Conservation (phyloP, 2,113 vertebrate genomes). For the Brachypodius melanocephalos region DNA sequence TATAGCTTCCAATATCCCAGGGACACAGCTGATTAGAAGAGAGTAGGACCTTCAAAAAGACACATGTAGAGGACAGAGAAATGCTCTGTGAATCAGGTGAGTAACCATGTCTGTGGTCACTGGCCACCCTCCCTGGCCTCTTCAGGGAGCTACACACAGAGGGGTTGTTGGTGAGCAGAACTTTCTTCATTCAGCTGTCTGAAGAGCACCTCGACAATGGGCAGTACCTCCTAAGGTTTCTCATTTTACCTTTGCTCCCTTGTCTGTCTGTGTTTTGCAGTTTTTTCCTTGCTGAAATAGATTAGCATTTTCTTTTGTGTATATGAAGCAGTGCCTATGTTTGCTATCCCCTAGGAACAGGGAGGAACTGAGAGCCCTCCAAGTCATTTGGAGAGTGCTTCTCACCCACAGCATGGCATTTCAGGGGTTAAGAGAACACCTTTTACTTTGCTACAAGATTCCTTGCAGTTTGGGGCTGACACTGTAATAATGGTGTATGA, state of each 20-base stretch:
- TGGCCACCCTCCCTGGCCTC: neutral
- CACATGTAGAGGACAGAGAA: fast-evolving
- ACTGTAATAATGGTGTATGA: neutral
- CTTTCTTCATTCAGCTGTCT: neutral
- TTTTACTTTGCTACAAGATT: neutral
- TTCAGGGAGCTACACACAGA: neutral
- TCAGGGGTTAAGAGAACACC: neutral
- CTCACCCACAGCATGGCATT: neutral
- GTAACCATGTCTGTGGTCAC: neutral
- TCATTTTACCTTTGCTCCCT: neutral
- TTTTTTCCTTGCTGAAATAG: neutral
- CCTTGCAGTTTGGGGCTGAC: neutral
- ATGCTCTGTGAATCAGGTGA: neutral
- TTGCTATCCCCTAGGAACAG: neutral
- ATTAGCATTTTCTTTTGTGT: neutral
- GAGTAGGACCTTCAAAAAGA: neutral
- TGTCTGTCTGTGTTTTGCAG: neutral
- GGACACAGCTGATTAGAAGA: neutral
- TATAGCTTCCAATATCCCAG: neutral
- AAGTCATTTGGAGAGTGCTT: neutral
- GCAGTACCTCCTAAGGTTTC: neutral
- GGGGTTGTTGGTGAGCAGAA: no score
- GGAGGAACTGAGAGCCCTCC: neutral
- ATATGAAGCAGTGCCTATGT: neutral
- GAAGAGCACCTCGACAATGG: neutral